phyloP scores from a whole-genome alignment of 2,888 invertebrate genomes.

The Acleris literana region DNA sequence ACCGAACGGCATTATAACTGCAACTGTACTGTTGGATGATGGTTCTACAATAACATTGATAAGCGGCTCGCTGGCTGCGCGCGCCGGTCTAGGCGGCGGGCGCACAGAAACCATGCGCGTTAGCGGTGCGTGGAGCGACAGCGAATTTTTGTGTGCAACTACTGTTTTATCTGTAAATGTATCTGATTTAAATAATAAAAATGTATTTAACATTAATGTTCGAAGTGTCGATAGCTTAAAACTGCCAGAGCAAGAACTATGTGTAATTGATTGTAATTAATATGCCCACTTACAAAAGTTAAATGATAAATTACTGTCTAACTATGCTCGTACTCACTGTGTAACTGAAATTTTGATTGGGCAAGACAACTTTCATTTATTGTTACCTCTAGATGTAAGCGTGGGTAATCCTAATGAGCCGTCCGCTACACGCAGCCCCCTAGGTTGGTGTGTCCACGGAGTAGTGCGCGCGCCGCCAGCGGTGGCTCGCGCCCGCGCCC shows the following conservation, averaged over 20 bases:
- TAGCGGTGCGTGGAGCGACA: slow-evolving; percentile 6
- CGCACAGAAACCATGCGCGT: slow-evolving; percentile 10
- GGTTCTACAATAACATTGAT: slow-evolving; percentile 37
- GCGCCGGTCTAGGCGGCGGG: slow-evolving; percentile 4
- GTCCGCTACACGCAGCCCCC: no score
- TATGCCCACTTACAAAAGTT: slow-evolving; percentile 3
- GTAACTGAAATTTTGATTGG: no score
- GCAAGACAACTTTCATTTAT: no score
- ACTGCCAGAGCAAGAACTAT: slow-evolving; percentile 1
- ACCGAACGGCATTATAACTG: slow-evolving; percentile 25
- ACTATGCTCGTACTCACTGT: not conserved
- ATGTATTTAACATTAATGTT: not conserved
- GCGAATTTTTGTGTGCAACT: not conserved
- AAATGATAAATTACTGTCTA: not conserved
- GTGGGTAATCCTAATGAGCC: no score
- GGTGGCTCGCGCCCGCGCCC: not conserved
- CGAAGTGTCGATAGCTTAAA: slow-evolving; percentile 2
- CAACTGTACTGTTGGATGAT: slow-evolving; percentile 38
- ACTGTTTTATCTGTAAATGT: slow-evolving; percentile 5
- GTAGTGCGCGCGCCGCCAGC: not conserved
- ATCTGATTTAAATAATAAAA: not conserved
- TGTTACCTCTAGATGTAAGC: no score
- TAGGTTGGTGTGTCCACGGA: no score
- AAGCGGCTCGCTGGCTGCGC: slow-evolving; percentile 5
- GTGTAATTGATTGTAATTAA: not conserved